Evolutionary conservation across 2,113 vertebrate species (phyloP).

Genomic region (Macrotis lagotis): DNA sequence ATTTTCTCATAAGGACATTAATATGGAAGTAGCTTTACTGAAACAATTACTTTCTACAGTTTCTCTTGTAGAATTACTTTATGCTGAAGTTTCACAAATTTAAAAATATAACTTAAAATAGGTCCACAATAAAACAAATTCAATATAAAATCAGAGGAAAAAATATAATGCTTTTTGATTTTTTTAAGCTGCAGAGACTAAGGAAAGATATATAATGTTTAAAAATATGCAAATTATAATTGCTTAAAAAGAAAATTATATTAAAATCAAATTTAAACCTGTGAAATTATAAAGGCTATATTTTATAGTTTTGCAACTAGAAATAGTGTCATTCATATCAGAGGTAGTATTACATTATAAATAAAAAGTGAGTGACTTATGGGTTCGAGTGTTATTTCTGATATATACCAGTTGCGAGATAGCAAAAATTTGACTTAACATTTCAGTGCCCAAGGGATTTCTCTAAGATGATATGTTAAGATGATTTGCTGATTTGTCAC

Average conservation of each 20-base stretch:
- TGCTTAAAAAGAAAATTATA: slow-evolving; percentile 18
- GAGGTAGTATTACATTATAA: not conserved
- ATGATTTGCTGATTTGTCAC: not conserved
- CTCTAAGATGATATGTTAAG: not conserved
- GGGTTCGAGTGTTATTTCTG: not conserved
- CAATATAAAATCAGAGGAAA: slow-evolving; percentile 31
- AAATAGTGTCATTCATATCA: not conserved
- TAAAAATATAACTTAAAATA: slow-evolving; percentile 17
- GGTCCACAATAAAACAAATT: slow-evolving; percentile 24
- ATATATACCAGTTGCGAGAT: slow-evolving; percentile 9
- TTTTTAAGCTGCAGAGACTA: slow-evolving; percentile 12
- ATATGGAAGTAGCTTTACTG: slow-evolving; percentile 23
- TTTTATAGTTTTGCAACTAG: not conserved
- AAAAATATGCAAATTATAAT: slow-evolving; percentile 41
- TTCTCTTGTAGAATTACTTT: slow-evolving; percentile 23
- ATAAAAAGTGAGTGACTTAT: not conserved
- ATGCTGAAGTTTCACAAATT: slow-evolving; percentile 40
- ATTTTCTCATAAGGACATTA: slow-evolving; percentile 18
- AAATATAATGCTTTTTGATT: slow-evolving; percentile 30
- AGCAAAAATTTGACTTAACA: not conserved
- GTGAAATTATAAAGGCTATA: not conserved
- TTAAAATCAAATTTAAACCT: not conserved
- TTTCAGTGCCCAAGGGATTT: not conserved
- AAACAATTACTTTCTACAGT: slow-evolving; percentile 25
- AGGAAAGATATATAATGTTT: not conserved